A percentile compares a stretch with the other conserved stretches of the same genome.
These are phyloP conservation scores for Junco hyemalis DNA, from an alignment of 2,113 vertebrate genomes.

Conservation along the genomic window DNA sequence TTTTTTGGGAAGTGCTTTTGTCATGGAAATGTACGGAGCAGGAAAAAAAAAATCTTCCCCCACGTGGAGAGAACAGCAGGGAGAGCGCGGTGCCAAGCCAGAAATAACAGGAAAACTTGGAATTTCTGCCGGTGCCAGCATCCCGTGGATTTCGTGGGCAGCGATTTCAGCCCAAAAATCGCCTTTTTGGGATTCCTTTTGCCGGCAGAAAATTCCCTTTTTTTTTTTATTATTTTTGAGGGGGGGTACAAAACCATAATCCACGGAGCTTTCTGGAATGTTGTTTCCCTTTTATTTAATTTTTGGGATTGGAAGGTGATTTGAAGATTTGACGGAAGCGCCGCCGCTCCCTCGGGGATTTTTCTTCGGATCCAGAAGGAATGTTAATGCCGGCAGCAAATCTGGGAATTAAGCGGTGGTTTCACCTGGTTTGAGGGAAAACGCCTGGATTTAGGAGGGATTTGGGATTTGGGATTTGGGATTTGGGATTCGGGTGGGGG, in stretches of 20 bases:
- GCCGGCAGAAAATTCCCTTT: neutral
- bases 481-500: no score
- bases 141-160: neutral
- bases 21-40: rapidly evolving
- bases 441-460: neutral
- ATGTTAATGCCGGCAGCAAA: neutral
- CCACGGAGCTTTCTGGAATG: neutral
- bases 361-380: neutral
- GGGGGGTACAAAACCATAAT: neutral
- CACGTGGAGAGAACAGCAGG: rapidly evolving
- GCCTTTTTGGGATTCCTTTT: neutral
- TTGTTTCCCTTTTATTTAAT: neutral
- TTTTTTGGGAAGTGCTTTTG: neutral
- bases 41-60: neutral
- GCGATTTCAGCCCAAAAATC: neutral
- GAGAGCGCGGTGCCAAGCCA: neutral
- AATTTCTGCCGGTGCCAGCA: neutral
- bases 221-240: no score
- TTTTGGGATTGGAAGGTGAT: neutral
- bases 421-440: neutral
- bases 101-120: neutral
- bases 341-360: neutral
- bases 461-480: neutral
- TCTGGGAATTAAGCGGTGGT: neutral
- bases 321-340: neutral